phyloP scores from a whole-genome alignment of 2,113 vertebrate genomes.

The Tychaedon coryphoeus region DNA sequence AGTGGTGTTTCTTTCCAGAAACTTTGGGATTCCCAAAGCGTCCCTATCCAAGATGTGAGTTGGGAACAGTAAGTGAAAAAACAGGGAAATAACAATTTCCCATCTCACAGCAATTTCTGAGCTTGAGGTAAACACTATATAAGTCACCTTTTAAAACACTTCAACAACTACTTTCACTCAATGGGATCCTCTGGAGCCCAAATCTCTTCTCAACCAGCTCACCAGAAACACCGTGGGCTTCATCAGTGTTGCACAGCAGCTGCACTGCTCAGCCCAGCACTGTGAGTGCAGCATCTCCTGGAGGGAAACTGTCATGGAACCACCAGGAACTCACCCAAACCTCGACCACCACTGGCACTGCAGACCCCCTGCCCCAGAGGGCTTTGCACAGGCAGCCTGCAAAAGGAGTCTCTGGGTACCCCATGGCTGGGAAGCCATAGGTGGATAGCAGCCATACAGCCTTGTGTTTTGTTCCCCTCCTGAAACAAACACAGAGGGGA shows the following conservation, averaged over 20 bases:
- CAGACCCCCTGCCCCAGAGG: background rate
- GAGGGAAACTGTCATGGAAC: background rate
- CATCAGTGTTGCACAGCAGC: background rate
- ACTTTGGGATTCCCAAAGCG: background rate
- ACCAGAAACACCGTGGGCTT: background rate
- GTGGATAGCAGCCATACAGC: background rate
- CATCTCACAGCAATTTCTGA: background rate
- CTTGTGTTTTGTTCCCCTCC: background rate
- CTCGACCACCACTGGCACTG: background rate
- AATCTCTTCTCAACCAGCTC: background rate
- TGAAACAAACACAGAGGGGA: background rate
- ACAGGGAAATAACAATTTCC: background rate
- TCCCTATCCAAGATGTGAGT: background rate
- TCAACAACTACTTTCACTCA: background rate
- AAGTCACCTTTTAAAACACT: background rate
- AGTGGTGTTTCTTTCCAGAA: background rate
- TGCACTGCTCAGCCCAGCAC: background rate
- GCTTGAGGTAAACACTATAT: background rate
- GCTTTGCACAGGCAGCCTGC: background rate
- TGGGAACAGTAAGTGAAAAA: background rate
- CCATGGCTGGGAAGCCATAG: background rate
- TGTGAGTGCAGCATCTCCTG: background rate
- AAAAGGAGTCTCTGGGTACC: rapidly evolving
- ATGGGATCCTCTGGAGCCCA: background rate
- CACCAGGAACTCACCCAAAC: background rate